Conservation (phyloP, 2,797 vertebrate species). For the Crocidura indochinensis region DNA sequence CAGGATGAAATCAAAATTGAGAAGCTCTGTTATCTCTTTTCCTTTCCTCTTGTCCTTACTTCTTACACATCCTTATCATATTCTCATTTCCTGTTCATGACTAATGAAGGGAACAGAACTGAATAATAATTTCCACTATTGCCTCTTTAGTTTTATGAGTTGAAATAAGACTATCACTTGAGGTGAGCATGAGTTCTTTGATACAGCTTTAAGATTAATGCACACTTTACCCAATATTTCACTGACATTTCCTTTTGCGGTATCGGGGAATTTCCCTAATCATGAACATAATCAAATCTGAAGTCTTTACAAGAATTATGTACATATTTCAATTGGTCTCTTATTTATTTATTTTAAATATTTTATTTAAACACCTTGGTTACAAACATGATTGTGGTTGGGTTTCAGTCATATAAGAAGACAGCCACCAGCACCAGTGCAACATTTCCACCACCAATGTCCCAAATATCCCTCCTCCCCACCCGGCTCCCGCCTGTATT, state of each 20-base stretch:
- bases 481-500: no score
- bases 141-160: constrained; percentile 44
- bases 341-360: constrained; percentile 18
- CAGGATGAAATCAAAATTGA: background rate
- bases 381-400: no score
- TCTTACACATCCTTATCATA: background rate
- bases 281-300: background rate
- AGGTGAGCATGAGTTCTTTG: background rate
- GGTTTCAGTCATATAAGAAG: no score
- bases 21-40: background rate
- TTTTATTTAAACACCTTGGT: no score
- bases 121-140: background rate
- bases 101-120: constrained; percentile 44
- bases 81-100: constrained; percentile 47
- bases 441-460: no score
- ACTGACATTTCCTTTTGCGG: constrained; percentile 29
- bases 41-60: background rate
- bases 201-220: background rate
- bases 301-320: background rate
- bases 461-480: no score
- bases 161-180: constrained; percentile 57
- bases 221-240: background rate
- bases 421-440: no score
- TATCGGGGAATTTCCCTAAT: background rate
- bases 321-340: background rate